phyloP scores from a whole-genome alignment of 2,797 vertebrate species.

The Mus caroli region DNA sequence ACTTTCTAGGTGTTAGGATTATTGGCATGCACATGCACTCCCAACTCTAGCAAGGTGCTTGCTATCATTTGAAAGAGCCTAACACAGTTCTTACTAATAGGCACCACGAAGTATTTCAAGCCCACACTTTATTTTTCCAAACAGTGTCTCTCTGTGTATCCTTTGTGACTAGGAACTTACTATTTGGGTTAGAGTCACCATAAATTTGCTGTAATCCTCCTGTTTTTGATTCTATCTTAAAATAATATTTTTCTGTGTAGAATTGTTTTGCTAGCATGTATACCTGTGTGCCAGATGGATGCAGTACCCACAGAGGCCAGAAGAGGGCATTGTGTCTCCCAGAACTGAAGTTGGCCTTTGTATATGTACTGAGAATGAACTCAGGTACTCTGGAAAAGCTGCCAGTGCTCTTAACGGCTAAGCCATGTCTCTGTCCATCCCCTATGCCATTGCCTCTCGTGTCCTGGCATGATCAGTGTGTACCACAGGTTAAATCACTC shows the following conservation, averaged over 20 bases:
- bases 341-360: background rate
- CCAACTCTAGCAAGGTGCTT: background rate
- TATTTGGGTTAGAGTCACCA: background rate
- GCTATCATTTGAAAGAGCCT: slow-evolving; percentile 27
- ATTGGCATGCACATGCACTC: background rate
- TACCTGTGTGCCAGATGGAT: background rate
- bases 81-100: background rate
- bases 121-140: background rate
- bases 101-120: background rate
- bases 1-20: background rate
- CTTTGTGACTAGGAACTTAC: background rate
- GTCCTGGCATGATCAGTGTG: background rate
- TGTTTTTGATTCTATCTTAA: background rate
- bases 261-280: background rate
- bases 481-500: background rate
- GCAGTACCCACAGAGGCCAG: background rate
- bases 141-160: background rate
- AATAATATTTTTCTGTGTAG: background rate
- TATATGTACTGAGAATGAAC: background rate
- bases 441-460: background rate
- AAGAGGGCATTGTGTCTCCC: background rate
- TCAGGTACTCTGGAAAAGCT: background rate
- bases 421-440: background rate
- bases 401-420: background rate
- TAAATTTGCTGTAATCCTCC: background rate